Base-by-base conservation (phyloP, 2,888 invertebrate species). In the Chromoteleia sp. region DNA sequence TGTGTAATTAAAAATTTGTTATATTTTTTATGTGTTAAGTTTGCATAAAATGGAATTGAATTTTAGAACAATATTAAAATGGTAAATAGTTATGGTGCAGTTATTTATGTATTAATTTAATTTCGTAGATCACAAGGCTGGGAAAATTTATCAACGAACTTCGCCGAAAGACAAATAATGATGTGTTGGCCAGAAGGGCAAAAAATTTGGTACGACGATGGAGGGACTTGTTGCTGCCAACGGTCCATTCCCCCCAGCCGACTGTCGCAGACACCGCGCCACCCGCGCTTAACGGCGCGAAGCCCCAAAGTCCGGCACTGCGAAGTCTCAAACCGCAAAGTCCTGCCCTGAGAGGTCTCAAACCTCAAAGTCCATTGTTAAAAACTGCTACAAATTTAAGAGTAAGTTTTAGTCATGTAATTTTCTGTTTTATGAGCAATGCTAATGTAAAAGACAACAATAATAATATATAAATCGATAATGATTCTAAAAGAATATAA, bases 101-200 rank as follows among this genome's bases (percentile, higher is more conserved):
- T 25, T 25, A 41, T 59, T 41, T 59, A 39, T 41, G 12, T 41
- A 14, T 12, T n/a, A 21, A 41, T 41, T 10, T 15, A 14, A 21
- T 52, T 61, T 45, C 2, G 30, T n/a, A 97, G 97, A 95, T 96
- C 95, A 98, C 98, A 94, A 94, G 98, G 94, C 93, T 99, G 91
- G 98, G 98, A 41, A 97, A 96, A 92, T 96, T 97, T 91, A 96
- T 98, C 92, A 98, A 98, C 92, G 97, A 98, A 92, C 93, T 98
- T 61, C 94, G 98, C 70, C 94, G 97, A 78, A 97, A 97, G 92
- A 97, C 97, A 43, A 94, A 93, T 76, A 96, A 98, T 92, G 96
- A 97, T 85, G 94, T 94, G 79, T 93, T 98, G 91, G 97, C 98
- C 65, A 95, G 96, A 88, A 94, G 98, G 85, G 97, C 98, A 74